Conservation (phyloP, 1,140 invertebrate genomes). For the Drosophila sulfurigaster region DNA sequence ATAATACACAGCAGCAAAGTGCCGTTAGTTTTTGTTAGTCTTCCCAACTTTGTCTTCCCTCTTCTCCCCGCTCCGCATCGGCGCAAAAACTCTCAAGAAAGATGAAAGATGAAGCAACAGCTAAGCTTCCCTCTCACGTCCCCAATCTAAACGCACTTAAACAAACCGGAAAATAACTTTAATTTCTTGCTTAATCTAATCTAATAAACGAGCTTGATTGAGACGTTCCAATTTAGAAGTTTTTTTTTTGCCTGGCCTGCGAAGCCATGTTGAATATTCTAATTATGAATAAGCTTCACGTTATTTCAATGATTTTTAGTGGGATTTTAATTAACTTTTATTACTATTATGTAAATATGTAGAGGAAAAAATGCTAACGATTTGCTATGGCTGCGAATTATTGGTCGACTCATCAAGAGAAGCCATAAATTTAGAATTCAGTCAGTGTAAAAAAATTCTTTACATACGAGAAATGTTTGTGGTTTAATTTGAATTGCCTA, state of each 20-base stretch:
- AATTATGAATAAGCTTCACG: slow-evolving; percentile 3
- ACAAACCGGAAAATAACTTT: slow-evolving; percentile 34
- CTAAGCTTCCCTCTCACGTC: not conserved
- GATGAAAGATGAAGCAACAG: slow-evolving; percentile 28
- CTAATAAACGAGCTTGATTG: slow-evolving; percentile 29
- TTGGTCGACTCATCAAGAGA: too few species aligned
- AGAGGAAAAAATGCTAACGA: not conserved
- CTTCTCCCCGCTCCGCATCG: too few species aligned
- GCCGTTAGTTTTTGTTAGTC: slow-evolving; percentile 44
- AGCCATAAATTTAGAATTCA: too few species aligned
- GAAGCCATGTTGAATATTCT: not conserved
- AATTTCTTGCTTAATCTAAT: slow-evolving; percentile 26
- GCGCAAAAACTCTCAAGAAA: slow-evolving; percentile 36
- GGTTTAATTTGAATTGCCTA: too few species aligned
- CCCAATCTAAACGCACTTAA: slow-evolving; percentile 44
- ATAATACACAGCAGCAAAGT: slow-evolving; percentile 21
- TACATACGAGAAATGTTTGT: too few species aligned
- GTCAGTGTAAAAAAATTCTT: too few species aligned
- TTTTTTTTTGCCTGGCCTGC: too few species aligned
- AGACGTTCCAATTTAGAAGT: slow-evolving; percentile 5
- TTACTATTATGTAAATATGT: not conserved
- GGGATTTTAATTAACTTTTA: not conserved
- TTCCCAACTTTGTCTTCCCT: slow-evolving; percentile 27
- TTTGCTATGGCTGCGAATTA: too few species aligned
- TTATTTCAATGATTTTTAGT: not conserved